These are phyloP conservation scores for Octodonta nipae DNA, from an alignment of 2,888 invertebrate genomes.

Conservation along the genomic window DNA sequence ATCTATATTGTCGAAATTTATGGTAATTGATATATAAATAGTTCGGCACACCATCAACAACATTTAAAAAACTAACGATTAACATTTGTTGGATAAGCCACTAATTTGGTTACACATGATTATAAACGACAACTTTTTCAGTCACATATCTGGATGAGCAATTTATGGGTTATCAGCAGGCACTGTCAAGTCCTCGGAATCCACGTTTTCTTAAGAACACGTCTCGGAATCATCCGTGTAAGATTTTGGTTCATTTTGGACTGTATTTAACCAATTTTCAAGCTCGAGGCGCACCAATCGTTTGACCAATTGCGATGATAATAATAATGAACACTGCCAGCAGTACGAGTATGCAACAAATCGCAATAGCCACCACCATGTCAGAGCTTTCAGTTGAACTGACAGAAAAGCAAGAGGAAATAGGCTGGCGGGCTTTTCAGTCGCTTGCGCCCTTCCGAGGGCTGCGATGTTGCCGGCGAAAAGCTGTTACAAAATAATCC, in stretches of 20 bases:
- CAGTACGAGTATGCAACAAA: constrained; percentile 69
- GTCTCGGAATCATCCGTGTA: too few species aligned
- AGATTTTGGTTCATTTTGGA: too few species aligned
- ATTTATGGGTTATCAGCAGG: too few species aligned
- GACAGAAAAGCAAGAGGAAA: constrained; percentile 7
- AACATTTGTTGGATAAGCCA: too few species aligned
- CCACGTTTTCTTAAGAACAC: too few species aligned
- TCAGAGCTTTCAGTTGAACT: constrained; percentile 8
- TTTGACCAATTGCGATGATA: constrained; percentile 69
- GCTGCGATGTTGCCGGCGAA: constrained; percentile 9
- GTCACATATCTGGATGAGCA: too few species aligned
- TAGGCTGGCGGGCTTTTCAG: constrained; percentile 9
- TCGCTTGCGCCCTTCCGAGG: constrained; percentile 12
- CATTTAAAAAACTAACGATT: constrained; percentile 18
- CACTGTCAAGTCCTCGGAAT: too few species aligned
- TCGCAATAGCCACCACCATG: constrained; percentile 67
- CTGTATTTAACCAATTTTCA: too few species aligned
- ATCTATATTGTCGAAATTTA: constrained; percentile 8
- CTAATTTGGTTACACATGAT: constrained; percentile 21
- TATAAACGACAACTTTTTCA: constrained; percentile 13
- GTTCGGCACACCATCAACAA: constrained; percentile 11
- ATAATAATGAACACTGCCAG: constrained; percentile 69
- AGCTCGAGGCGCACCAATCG: constrained; percentile 41
- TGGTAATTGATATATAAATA: constrained; percentile 2
- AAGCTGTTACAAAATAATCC: too few species aligned